A percentile compares a stretch with the other conserved stretches of the same genome.
Evolutionary conservation across 2,113 vertebrate genomes (phyloP).

Genomic region (Entomyzon cyanotis): DNA sequence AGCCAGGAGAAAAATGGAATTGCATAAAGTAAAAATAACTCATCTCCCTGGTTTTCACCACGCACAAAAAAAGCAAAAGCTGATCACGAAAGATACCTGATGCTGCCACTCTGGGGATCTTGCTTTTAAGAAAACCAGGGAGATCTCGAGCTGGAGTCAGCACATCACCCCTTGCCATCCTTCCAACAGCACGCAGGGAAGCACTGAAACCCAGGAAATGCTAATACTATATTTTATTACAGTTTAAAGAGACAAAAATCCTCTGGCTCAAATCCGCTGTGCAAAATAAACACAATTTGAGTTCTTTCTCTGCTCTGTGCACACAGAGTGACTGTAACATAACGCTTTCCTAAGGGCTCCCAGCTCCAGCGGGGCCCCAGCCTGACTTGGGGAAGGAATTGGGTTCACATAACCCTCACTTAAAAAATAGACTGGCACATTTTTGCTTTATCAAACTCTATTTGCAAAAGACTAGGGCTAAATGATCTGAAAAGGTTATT

Average conservation of each 20-base stretch:
- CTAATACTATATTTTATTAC: neutral
- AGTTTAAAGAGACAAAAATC: slow-evolving; percentile 10
- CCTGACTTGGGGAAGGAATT: neutral
- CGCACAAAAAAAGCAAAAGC: neutral
- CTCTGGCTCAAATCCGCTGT: neutral
- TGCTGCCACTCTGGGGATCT: accelerated
- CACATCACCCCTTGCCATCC: accelerated
- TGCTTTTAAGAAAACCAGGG: neutral
- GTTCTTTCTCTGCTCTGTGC: accelerated
- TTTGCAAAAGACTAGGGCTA: slow-evolving; percentile 9
- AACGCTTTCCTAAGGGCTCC: neutral
- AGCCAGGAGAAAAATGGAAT: slow-evolving; percentile 32
- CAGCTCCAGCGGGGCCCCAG: slow-evolving; percentile 17
- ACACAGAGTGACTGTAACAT: neutral
- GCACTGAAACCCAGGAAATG: neutral
- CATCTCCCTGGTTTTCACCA: neutral
- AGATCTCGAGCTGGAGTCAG: neutral
- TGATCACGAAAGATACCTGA: neutral
- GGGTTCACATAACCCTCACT: slow-evolving; percentile 45
- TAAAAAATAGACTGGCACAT: slow-evolving; percentile 41
- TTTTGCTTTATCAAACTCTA: slow-evolving; percentile 39
- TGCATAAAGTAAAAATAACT: slow-evolving; percentile 26
- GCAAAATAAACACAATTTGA: neutral
- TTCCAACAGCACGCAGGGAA: neutral
- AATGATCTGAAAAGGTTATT: slow-evolving; percentile 59